These are phyloP conservation scores for Heterotilapia buettikoferi DNA, from an alignment of 2,113 vertebrate species.

Conservation along the genomic window DNA sequence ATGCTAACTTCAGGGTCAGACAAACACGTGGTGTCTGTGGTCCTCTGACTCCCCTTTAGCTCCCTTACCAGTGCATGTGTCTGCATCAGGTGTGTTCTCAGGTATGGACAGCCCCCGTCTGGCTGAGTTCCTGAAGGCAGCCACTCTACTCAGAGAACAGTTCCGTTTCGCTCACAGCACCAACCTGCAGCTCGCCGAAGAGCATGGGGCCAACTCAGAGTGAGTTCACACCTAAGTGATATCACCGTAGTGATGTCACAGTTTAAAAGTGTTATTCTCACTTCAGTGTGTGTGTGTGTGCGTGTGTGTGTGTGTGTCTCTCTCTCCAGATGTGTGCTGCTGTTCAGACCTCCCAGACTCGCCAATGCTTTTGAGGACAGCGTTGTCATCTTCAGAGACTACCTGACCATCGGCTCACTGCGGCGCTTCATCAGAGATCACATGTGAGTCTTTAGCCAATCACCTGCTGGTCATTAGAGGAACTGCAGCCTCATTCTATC, in stretches of 20 bases:
- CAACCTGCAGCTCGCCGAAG: slow-evolving; percentile 17
- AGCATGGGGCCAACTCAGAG: slow-evolving; percentile 36
- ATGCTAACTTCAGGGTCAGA: neutral
- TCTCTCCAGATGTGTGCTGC: slow-evolving; percentile 54
- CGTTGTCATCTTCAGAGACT: slow-evolving; percentile 31
- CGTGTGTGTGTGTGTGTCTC: slow-evolving; percentile 2
- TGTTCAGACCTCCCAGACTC: slow-evolving; percentile 68
- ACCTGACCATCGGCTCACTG: slow-evolving; percentile 47
- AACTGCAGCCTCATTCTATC: neutral
- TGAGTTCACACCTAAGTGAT: slow-evolving; percentile 32
- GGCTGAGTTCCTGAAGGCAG: slow-evolving; percentile 65
- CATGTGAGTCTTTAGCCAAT: slow-evolving; percentile 45
- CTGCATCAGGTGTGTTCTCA: slow-evolving; percentile 65
- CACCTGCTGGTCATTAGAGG: neutral
- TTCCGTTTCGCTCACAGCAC: slow-evolving; percentile 68
- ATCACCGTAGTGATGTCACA: neutral
- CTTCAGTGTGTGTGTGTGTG: neutral
- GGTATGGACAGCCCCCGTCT: slow-evolving; percentile 28
- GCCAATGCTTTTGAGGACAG: slow-evolving; percentile 64
- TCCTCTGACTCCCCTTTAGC: neutral
- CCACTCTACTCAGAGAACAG: slow-evolving; percentile 61
- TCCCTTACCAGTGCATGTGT: neutral
- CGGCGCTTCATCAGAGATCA: slow-evolving; percentile 72
- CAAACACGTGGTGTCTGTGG: neutral
- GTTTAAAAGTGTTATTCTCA: neutral